Base-by-base conservation (phyloP, 2,797 vertebrate species). In the Epinephelus coioides region DNA sequence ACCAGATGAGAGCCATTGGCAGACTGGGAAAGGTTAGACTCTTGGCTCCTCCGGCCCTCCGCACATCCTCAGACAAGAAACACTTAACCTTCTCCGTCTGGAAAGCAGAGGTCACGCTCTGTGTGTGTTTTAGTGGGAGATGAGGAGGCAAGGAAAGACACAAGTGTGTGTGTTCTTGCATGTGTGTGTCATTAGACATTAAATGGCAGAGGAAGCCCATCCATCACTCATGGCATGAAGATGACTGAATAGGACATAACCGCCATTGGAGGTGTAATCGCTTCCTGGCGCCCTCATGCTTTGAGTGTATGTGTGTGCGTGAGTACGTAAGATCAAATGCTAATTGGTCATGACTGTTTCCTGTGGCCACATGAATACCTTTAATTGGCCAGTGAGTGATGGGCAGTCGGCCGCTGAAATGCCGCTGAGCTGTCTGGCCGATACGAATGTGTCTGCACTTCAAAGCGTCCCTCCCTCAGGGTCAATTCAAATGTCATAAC, bases 201-300 rank as follows among this genome's bases (percentile, higher is more conserved):
- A 89, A 91, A 87, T 84, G 82, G 92, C 82, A 54, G 57, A 85
- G 88, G 91, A 91, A 90, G 85, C 74, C 76, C 81, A 93, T 94
- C 90, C 64, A 92, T 94, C 90, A 93, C 80, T 67, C 12, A 9
- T 54, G 79, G 66, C 86, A 74, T 60, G 83, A 79, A 78, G 82
- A 89, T 65, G 83, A 86, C 89, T 73, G 67, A 50, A 89, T 4
- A 23, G 75, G 84, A 88, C 72, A 43, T 13, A 17, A 69, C n/a
- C 30, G 4, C 72, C 73, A 79, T 63, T 50, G 84, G 77, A 89
- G 87, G 86, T 88, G 89, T 86, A 92, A 91, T 91, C 70, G 44
- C 86, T 91, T 94, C 91, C 92, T 92, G 92, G 90, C 88, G 85
- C 88, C 88, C 75, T 11, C 0, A 40, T 57, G 62, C 66, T 53